Conservation (phyloP, 2,888 invertebrate species). For the Noctua fimbriata region DNA sequence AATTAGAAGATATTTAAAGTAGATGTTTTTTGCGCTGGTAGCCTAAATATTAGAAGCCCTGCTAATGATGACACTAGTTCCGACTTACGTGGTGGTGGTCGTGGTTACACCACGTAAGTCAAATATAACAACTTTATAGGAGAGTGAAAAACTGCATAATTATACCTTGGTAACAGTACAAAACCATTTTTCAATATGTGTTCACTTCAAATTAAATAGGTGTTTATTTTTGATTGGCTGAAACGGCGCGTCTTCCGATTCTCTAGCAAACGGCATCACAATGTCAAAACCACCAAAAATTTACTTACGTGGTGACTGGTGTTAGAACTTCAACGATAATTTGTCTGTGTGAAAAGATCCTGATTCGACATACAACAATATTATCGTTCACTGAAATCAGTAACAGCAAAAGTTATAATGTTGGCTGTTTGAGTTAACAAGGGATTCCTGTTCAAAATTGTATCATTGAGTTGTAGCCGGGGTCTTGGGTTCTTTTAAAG, state of each 20-base stretch:
- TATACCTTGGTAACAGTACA: too few relatives aligned
- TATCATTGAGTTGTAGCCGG: not conserved
- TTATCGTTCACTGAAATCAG: not conserved
- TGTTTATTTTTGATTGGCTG: too few relatives aligned
- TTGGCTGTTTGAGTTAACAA: not conserved
- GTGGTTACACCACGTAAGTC: not conserved
- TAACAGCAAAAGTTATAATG: not conserved
- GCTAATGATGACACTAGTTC: not conserved
- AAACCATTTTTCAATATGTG: too few relatives aligned
- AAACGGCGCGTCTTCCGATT: too few relatives aligned
- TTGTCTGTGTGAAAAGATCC: not conserved
- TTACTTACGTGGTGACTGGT: too few relatives aligned
- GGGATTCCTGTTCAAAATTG: not conserved
- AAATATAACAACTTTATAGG: too few relatives aligned
- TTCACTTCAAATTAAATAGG: too few relatives aligned
- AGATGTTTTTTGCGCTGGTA: not conserved
- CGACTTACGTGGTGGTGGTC: too few relatives aligned
- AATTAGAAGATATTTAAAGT: constrained; percentile 13
- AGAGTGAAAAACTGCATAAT: too few relatives aligned
- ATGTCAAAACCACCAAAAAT: too few relatives aligned
- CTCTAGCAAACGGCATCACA: too few relatives aligned
- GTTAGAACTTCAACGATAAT: not conserved
- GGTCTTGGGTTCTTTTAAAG: not conserved
- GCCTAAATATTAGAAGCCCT: not conserved
- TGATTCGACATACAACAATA: not conserved